These are phyloP conservation scores for Trissoscelio sp. DNA, from an alignment of 2,888 invertebrate species.

Conservation along the genomic window DNA sequence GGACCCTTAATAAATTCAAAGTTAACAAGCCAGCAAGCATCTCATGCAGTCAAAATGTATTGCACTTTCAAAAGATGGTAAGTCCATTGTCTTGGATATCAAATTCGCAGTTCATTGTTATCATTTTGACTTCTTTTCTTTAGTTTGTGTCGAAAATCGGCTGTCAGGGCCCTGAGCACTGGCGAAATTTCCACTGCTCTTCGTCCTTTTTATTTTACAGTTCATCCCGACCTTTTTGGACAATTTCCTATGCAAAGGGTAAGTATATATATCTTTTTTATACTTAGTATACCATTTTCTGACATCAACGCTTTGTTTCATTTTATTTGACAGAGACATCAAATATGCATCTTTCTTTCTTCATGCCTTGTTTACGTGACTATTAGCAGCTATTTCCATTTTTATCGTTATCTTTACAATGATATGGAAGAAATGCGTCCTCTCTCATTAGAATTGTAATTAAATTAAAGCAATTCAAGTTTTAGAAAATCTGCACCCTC, in stretches of 20 bases:
- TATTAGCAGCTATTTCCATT: too few species aligned
- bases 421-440: too few species aligned
- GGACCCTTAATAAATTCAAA: neutral
- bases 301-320: too few species aligned
- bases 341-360: too few species aligned
- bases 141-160: slow-evolving; percentile 78
- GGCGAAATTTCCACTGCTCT: slow-evolving; percentile 95
- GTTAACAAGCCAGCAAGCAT: neutral
- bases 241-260: slow-evolving; percentile 95
- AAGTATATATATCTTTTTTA: slow-evolving; percentile 71
- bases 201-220: slow-evolving; percentile 96
- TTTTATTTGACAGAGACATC: too few species aligned
- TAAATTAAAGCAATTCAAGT: too few species aligned
- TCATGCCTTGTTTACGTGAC: too few species aligned
- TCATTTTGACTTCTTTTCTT: slow-evolving; percentile 9
- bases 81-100: slow-evolving; percentile 9
- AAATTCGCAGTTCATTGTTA: neutral
- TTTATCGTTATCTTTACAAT: too few species aligned
- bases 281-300: neutral
- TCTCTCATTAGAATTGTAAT: too few species aligned
- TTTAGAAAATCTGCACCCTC: too few species aligned
- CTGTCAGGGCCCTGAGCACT: slow-evolving; percentile 86
- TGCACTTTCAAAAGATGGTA: slow-evolving; percentile 47
- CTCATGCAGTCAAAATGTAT: slow-evolving; percentile 36
- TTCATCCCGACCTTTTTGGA: slow-evolving; percentile 98